Evolutionary conservation across 1,140 invertebrate species (phyloP), one percentile per base, ranked within the genome.

Genomic region (Acromyrmex echinatior): DNA sequence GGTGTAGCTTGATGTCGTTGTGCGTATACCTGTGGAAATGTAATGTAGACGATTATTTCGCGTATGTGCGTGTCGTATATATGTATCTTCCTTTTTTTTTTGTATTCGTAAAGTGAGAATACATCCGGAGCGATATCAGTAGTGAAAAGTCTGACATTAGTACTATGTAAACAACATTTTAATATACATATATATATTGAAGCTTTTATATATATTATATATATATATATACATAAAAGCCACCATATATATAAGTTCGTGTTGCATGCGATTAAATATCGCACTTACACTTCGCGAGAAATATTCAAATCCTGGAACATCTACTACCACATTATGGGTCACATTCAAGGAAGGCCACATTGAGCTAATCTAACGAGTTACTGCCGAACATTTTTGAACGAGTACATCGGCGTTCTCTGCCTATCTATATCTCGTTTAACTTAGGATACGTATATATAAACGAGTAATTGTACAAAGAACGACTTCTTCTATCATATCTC

Each of bases 321-420:
- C 76, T 65, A 56, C 89, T 91, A 91, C 82, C 91, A 93, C 92
- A 91, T 92, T 77, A 91, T 88, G 93, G 93, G 90, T 94, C 91
- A 93, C 92, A 94, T 90, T 93, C 93, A 94, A 95, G 94, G 94
- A 95, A 95, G 95, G 95, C 95, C 94, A 95, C 95, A 95, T 95
- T 95, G 91, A 95, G 93, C 94, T 95, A 95, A 93, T 94, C 94
- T 95, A 95, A 93, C 86, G 93, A 93, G 93, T 93, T 86, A 85
- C 92, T 92, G 90, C 87, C 93, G 95, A 95, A 92, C 92, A 87
- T 86, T 90, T 58, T 91, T 91, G 68, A 93, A 94, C 92, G 92
- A 93, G 91, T 87, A 92, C 86, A 92, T 91, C 77, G 88, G 74
- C 90, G 60, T 88, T 89, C 87, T 90, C 90, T 88, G 74, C 73